phyloP scores from a whole-genome alignment of 2,888 invertebrate species.

The Agriopis aurantiaria region DNA sequence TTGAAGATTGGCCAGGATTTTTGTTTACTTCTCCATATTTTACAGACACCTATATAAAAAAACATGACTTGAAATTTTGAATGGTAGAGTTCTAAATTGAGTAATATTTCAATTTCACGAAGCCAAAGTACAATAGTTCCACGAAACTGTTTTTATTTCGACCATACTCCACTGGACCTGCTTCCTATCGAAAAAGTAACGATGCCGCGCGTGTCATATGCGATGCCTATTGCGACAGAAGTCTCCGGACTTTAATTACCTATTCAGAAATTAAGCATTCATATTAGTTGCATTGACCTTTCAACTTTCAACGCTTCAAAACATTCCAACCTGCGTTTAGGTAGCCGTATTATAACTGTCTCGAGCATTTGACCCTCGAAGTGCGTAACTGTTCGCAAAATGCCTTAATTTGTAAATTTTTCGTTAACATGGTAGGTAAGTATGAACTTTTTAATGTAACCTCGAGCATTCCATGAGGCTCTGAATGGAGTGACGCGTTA shows the following conservation, averaged over 20 bases:
- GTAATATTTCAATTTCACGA: too few relatives aligned
- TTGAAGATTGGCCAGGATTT: too few relatives aligned
- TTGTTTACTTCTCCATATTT: too few relatives aligned
- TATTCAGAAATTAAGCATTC: constrained; percentile 17
- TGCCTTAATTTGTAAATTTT: background rate
- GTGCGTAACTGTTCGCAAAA: background rate
- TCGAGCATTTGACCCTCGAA: constrained; percentile 5
- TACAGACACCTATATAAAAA: too few relatives aligned
- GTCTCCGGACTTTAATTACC: constrained; percentile 12
- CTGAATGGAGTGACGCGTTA: too few relatives aligned
- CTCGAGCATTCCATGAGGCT: too few relatives aligned
- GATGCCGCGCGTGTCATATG: background rate
- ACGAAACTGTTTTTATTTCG: background rate
- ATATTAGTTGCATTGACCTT: constrained; percentile 17
- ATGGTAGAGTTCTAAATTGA: background rate
- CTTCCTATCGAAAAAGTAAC: background rate
- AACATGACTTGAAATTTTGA: too few relatives aligned
- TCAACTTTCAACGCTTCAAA: constrained; percentile 14
- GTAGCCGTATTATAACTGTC: background rate
- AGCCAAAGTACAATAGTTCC: background rate
- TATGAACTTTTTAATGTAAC: background rate
- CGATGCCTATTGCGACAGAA: constrained; percentile 5
- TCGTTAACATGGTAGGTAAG: background rate
- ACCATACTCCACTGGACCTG: background rate
- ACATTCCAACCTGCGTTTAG: background rate